Evolutionary conservation across 2,797 vertebrate genomes (phyloP), one percentile per base, ranked within the genome.

Genomic region (Oreonectes daqikongensis): DNA sequence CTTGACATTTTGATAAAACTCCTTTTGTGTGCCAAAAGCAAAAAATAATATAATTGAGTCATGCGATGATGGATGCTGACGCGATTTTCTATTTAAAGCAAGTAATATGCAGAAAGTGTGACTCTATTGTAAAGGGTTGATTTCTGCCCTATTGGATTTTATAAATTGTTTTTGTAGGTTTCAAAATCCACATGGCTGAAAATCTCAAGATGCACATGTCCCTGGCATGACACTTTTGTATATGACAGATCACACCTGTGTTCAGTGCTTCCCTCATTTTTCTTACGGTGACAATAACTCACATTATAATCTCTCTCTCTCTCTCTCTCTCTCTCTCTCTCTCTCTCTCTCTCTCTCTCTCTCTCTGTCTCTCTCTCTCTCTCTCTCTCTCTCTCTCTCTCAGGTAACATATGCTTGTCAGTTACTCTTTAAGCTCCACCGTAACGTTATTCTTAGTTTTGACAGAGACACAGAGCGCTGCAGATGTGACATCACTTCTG

Each of bases 381-480:
- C 44, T 57, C 44, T 55, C 35, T 22, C 26, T 35, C 53, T 18
- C 48, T 46, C 32, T n/a, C 30, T 42, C 55, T 64, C 57, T 38
- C 59, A 35, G 66, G 55, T 66, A 72, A 69, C 71, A 57, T 63
- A 69, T 20, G 44, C 77, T 78, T 80, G 79, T 72, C 75, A 79
- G 79, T 78, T 75, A 64, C 60, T 69, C 75, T 78, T 80, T 80
- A 79, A 80, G 73, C 50, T 78, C 74, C 64, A 81, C 75, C 60
- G 78, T 69, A 70, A 80, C 52, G 24, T 60, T 69, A 50, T 69
- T 80, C 71, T 78, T 55, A 40, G 4, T 78, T 83, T 81, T 85
- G 86, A 85, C 86, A 83, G 86, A 88, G 86, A 87, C 84, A 86
- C 75, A 77, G 66, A 69, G n/a, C 77, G 60, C 69, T 74, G 70